Base-by-base conservation (phyloP, 1,140 invertebrate species). In the Hypsibius dujardini region DNA sequence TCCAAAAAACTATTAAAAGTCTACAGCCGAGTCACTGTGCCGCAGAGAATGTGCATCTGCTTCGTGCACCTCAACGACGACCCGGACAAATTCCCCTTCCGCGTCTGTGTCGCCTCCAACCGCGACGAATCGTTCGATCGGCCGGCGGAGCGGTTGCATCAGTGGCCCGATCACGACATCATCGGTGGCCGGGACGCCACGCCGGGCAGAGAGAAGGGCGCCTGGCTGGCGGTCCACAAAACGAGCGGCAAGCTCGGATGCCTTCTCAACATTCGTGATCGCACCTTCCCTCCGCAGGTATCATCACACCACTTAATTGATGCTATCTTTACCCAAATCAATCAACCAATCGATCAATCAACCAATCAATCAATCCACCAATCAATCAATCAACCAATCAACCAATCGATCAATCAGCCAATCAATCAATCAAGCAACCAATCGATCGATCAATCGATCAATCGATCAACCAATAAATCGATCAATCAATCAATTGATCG, bases 261-360 rank as follows among this genome's bases (percentile, higher is more conserved):
- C 50, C 50, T 56, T 56, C 50, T 56, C 50, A 56, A 56, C n/a
- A n/a, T 56, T 7, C 50, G 50, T n/a, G n/a, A 56, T n/a, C 50
- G 50, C 50, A 56, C 7, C 50, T n/a, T 12, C 50, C n/a, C 50
- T n/a, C n/a, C n/a, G 7, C 50, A 56, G 50, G n/a, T n/a, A 56
- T n/a, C 50, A 28, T 28, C 28, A 28, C 28, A 28, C 28, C 28
- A 28, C 28, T 28, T 28, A 28, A 28, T 28, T 28, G 28, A 28
- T 28, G 28, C 28, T 28, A 28, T 28, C 28, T 28, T 28, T 28
- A 28, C 28, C 28, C 28, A 28, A 28, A 28, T 28, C 28, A 28
- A 28, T 28, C 28, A 28, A 28, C 28, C 28, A 28, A 28, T 28
- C 28, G 28, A 28, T 28, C 28, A 28, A 28, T 28, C 28, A 28